Conservation (phyloP, 2,113 vertebrate species). For the Albula glossodonta region DNA sequence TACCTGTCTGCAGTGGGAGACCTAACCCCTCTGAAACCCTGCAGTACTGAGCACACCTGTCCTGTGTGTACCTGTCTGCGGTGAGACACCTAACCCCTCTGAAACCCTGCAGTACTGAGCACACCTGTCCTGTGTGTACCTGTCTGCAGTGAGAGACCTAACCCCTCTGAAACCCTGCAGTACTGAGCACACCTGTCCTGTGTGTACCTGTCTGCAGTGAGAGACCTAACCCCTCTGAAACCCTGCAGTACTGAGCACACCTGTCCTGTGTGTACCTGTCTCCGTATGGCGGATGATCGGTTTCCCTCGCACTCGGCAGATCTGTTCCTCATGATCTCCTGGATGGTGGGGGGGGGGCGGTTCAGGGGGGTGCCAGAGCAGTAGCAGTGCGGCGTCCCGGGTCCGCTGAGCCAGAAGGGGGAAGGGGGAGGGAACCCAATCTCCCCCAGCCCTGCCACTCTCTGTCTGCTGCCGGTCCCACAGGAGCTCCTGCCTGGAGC, state of each 20-base stretch:
- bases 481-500: background rate
- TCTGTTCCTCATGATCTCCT: background rate
- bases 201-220: no score
- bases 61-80: slow-evolving; percentile 22
- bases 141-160: no score
- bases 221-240: no score
- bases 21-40: no score
- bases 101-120: no score
- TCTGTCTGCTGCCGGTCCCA: background rate
- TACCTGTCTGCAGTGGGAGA: no score
- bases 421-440: slow-evolving; percentile 43
- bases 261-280: slow-evolving; percentile 21
- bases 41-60: no score
- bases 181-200: no score
- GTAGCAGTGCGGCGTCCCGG: slow-evolving; percentile 32
- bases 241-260: no score
- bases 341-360: background rate
- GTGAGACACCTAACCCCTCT: no score
- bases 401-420: slow-evolving; percentile 32
- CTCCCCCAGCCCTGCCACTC: background rate
- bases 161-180: no score
- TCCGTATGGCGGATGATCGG: background rate
- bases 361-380: background rate
- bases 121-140: no score
- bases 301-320: background rate